Percentiles rank a stretch among this genome's conserved stretches.
phyloP scores from a whole-genome alignment of 1,140 invertebrate species.

The Mactra quadrangularis region DNA sequence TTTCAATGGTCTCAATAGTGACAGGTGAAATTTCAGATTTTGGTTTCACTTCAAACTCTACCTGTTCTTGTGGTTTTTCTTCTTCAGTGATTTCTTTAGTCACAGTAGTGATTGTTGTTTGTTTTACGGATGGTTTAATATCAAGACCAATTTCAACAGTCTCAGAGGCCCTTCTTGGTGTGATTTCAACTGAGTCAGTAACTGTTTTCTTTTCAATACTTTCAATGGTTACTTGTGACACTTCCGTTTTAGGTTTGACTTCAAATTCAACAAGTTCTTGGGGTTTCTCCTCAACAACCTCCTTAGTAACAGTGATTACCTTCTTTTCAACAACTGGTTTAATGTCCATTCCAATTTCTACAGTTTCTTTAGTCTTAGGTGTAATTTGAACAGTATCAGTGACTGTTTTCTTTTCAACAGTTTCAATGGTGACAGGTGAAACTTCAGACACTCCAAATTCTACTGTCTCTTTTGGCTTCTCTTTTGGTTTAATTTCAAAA shows the following conservation, averaged over 20 bases:
- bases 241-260: slow-evolving; percentile 8
- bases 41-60: slow-evolving; percentile 36
- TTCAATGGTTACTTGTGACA: slow-evolving; percentile 8
- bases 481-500: slow-evolving; percentile 20
- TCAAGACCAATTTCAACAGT: slow-evolving; percentile 40
- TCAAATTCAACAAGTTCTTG: slow-evolving; percentile 14
- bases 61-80: slow-evolving; percentile 24
- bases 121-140: slow-evolving; percentile 25
- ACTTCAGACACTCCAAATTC: slow-evolving; percentile 12
- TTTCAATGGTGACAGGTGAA: neutral
- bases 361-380: slow-evolving; percentile 16
- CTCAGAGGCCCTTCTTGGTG: slow-evolving; percentile 6
- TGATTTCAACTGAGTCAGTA: slow-evolving; percentile 35
- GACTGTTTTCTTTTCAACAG: neutral
- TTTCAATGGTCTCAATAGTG: slow-evolving; percentile 59
- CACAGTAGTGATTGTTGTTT: slow-evolving; percentile 14
- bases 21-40: slow-evolving; percentile 41
- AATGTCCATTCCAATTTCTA: slow-evolving; percentile 23
- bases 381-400: neutral
- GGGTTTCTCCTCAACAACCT: too few species aligned
- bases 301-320: too few species aligned
- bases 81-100: slow-evolving; percentile 28
- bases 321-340: slow-evolving; percentile 15
- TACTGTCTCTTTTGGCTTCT: neutral
- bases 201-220: neutral